Percentiles rank a stretch among this genome's conserved stretches.
These are phyloP conservation scores for Perognathus longimembris DNA, from an alignment of 2,113 vertebrate genomes.

Conservation along the genomic window DNA sequence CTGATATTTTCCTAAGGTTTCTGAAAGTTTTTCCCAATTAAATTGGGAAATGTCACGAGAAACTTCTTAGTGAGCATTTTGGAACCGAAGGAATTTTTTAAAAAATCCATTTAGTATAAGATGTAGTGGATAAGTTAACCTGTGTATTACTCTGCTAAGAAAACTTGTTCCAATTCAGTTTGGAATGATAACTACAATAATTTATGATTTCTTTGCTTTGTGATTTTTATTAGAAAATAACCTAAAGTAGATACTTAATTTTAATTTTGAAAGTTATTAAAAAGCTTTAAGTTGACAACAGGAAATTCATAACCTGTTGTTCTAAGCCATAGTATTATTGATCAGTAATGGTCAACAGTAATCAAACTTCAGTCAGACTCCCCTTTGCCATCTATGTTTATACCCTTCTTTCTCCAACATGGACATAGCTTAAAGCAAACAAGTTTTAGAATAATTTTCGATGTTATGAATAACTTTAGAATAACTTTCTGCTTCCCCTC, in stretches of 20 bases:
- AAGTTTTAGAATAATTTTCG: no score
- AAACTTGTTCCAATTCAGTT: slow-evolving; percentile 34
- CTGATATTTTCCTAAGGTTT: background rate
- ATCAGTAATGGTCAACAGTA: background rate
- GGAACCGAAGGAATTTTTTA: slow-evolving; percentile 31
- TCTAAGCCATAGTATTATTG: background rate
- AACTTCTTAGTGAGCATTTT: background rate
- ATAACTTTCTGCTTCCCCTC: no score
- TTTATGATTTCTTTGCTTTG: background rate
- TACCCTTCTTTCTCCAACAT: no score
- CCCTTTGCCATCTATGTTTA: no score
- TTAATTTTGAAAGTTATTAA: slow-evolving; percentile 23
- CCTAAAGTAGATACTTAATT: no score
- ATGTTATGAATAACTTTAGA: no score
- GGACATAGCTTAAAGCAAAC: no score
- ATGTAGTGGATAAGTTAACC: background rate
- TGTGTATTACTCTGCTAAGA: slow-evolving; percentile 14
- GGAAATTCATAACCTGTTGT: background rate
- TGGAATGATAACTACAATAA: background rate
- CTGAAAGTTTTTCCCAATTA: no score
- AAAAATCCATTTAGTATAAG: slow-evolving; percentile 12
- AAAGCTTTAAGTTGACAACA: background rate
- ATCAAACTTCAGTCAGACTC: background rate
- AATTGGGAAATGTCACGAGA: no score
- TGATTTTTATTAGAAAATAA: slow-evolving; percentile 21